These are phyloP conservation scores for Trochalopteron elliotii DNA, from an alignment of 2,113 vertebrate genomes.

Conservation along the genomic window DNA sequence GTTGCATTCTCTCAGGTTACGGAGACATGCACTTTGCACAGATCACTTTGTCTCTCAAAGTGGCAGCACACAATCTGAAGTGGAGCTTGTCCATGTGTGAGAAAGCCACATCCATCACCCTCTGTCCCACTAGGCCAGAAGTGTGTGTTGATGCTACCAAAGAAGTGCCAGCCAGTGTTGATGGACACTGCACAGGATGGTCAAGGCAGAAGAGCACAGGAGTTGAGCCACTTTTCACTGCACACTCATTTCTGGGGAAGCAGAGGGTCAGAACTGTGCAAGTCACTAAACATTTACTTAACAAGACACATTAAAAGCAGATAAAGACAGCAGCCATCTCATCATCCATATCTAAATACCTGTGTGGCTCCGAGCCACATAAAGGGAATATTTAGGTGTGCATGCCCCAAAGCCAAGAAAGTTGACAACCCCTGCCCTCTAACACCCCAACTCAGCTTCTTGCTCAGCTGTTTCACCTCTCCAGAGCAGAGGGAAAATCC, in stretches of 20 bases:
- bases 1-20: background rate
- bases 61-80: background rate
- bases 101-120: background rate
- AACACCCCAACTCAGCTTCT: background rate
- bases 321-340: background rate
- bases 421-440: background rate
- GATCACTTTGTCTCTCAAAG: background rate
- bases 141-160: background rate
- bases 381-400: background rate
- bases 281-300: background rate
- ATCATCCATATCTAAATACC: background rate
- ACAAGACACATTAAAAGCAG: background rate
- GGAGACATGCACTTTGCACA: accelerated
- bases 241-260: background rate
- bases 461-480: background rate
- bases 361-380: accelerated
- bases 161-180: background rate
- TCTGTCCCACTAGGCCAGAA: background rate
- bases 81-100: background rate
- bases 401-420: background rate
- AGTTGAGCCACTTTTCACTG: background rate
- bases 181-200: background rate
- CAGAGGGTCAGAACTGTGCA: background rate
- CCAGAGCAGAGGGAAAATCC: background rate
- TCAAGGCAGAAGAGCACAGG: background rate